phyloP scores from a whole-genome alignment of 1,140 invertebrate genomes.

The Heliconius nattereri region DNA sequence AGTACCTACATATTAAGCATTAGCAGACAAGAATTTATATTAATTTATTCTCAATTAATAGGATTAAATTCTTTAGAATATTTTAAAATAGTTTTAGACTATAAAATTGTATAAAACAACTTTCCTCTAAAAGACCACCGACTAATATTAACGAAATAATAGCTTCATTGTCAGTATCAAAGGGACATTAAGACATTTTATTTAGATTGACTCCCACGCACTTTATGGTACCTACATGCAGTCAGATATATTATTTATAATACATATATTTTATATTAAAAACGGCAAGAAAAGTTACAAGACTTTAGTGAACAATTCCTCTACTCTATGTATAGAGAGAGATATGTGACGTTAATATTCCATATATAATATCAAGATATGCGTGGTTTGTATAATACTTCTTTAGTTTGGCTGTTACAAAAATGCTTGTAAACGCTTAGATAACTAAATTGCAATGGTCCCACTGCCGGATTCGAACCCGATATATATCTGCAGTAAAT shows the following conservation, averaged over 20 bases:
- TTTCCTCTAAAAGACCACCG: background rate
- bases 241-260: background rate
- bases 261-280: too few species aligned
- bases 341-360: too few species aligned
- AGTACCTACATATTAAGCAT: background rate
- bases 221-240: background rate
- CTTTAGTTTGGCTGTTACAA: too few species aligned
- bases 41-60: background rate
- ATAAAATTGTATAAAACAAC: slow-evolving; percentile 1
- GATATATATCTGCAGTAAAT: too few species aligned
- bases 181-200: background rate
- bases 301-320: background rate
- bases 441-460: too few species aligned
- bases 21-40: background rate
- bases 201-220: slow-evolving; percentile 1
- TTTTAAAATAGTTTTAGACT: background rate
- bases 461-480: too few species aligned
- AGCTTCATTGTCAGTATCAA: background rate
- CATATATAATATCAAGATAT: background rate
- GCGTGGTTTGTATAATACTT: too few species aligned
- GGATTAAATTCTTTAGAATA: background rate
- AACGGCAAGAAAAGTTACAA: background rate
- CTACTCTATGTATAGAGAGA: too few species aligned
- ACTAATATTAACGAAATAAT: background rate
- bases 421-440: too few species aligned